Evolutionary conservation across 1,140 invertebrate genomes (phyloP), one percentile per base, ranked within the genome.

Genomic region (Ceratosolen solmsi): DNA sequence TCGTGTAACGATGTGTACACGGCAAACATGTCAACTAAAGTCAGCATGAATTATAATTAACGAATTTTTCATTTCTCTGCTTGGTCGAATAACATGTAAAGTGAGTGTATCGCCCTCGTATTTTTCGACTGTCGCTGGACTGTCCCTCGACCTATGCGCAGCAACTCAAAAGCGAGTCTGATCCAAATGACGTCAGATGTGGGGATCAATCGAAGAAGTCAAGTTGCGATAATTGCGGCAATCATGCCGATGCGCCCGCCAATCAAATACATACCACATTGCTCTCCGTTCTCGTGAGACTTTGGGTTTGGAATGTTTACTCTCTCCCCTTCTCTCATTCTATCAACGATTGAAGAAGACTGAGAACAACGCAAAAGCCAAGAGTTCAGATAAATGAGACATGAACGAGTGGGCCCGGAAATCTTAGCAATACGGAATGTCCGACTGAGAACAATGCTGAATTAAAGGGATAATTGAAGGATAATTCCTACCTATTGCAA

Each of bases 141-240:
- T n/a, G n/a, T n/a, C n/a, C n/a, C n/a, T 11, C 54, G 3, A 56
- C 54, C 9, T 56, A 56, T 56, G 54, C 20, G 9, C 9, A 56
- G n/a, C n/a, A n/a, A 4, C 54, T 56, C 54, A 15, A 56, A 25
- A 25, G 22, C n/a, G n/a, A 56, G 54, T 25, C 20, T 65, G 60
- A 73, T 8, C 41, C n/a, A 13, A 20, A 15, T 25, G 33, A 83
- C 86, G 88, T 90, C 89, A 91, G 76, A 82, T 65, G 82, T 81
- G 65, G 87, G 86, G 90, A 90, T 91, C 88, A 91, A 91, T 90
- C 88, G 85, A 84, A 85, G 84, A 78, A 90, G 90, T 90, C 89
- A 91, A 90, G 89, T 90, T 85, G 87, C 87, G 85, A 89, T 90
- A 90, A 91, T 91, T 91, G 89, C 85, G 85, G 87, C 88, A 90